Percentiles rank a stretch among this genome's conserved stretches.
phyloP scores from a whole-genome alignment of 2,113 vertebrate species.

The Oreocharis arfaki region DNA sequence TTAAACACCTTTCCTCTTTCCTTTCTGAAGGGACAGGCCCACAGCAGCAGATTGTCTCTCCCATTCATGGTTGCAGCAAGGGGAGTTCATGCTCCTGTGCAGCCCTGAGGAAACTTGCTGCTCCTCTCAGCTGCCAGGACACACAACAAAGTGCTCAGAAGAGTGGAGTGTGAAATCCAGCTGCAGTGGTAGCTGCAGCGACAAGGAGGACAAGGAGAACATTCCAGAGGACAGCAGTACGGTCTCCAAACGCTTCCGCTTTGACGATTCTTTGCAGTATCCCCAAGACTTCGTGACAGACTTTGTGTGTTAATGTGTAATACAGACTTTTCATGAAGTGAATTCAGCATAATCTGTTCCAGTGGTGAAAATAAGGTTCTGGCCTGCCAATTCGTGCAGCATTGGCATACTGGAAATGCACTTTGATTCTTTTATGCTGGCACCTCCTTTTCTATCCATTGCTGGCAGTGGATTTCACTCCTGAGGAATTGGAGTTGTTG shows the following conservation, averaged over 20 bases:
- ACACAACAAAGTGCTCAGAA: constrained; percentile 46
- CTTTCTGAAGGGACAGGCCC: constrained; percentile 80
- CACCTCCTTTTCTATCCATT: constrained; percentile 42
- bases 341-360: constrained; percentile 29
- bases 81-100: constrained; percentile 59
- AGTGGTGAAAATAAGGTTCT: neutral
- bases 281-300: constrained; percentile 74
- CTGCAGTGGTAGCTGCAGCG: constrained; percentile 65
- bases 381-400: constrained; percentile 14
- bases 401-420: constrained; percentile 67
- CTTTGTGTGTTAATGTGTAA: constrained; percentile 61
- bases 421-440: constrained; percentile 56
- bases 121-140: constrained; percentile 62
- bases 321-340: neutral
- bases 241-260: constrained; percentile 83
- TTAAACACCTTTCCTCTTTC: neutral
- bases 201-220: constrained; percentile 92
- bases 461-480: constrained; percentile 62
- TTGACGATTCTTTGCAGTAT: constrained; percentile 76
- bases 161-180: constrained; percentile 76
- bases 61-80: constrained; percentile 88
- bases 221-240: constrained; percentile 81
- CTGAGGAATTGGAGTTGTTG: neutral
- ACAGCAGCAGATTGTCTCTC: constrained; percentile 86
- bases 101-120: constrained; percentile 41